Base-by-base conservation (phyloP, 2,888 invertebrate species). In the Gari tellinella region DNA sequence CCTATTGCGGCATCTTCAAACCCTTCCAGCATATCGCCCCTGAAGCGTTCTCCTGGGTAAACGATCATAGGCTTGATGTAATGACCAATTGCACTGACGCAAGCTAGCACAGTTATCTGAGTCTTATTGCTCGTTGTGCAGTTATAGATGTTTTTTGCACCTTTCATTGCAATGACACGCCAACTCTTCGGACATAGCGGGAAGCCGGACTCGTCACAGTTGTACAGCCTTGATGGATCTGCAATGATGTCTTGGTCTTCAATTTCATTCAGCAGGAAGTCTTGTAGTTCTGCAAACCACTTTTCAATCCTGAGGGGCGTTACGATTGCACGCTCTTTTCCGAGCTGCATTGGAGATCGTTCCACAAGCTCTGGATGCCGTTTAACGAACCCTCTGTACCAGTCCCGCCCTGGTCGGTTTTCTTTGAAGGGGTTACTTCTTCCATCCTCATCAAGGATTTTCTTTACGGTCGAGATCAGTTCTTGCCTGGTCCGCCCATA, bases 181-280 rank as follows among this genome's bases (percentile, higher is more conserved):
- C 65, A 51, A 14, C 57, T 25, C 60, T 70, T 75, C 12, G 23
- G 25, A 48, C 66, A 65, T 4, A 75, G 51, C 5, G 75, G 69
- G 38, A 75, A 75, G 0, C 75, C 60, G 1, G 37, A 37, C 37
- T 75, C 70, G n/a, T 75, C 75, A 7, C 43, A 51, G 25, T 62
- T 74, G 25, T 46, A 75, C 31, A 51, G 31, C 12, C 70, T 19
- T 5, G 38, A 25, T 10, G 65, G 61, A 31, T 75, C 55, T 19
- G 31, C 31, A 17, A 53, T 43, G 12, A 63, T 46, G 2, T 46
- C 43, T 14, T 37, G 0, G 25, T 67, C 38, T 17, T 17, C 31
- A 19, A 57, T 38, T 19, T 67, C 45, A n/a, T n/a, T 38, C 3
- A 23, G 38, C n/a, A 49, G 31, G 31, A 31, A 49, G 2, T 5